Percentiles rank a stretch among this genome's conserved stretches.
Evolutionary conservation across 2,797 vertebrate genomes (phyloP).

Genomic region (Lutjanus campechanus): DNA sequence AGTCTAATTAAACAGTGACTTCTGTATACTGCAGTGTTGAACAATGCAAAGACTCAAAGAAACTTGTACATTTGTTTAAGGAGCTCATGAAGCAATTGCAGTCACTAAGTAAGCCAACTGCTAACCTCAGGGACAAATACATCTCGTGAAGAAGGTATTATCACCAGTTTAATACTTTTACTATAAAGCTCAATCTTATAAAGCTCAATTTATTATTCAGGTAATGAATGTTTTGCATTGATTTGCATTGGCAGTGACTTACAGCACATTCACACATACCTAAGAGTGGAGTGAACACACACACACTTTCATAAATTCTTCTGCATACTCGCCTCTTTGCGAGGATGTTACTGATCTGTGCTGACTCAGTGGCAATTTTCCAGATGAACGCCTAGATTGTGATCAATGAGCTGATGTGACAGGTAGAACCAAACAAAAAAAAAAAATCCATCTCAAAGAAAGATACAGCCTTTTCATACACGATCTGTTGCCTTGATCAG

Average conservation of each 20-base stretch:
- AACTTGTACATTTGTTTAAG: background rate
- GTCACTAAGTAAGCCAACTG: background rate
- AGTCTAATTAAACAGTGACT: background rate
- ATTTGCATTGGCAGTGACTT: background rate
- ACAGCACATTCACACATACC: background rate
- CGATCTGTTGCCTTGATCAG: conserved; percentile 4
- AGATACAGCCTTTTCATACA: conserved; percentile 16
- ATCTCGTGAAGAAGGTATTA: background rate
- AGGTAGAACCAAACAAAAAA: conserved; percentile 8
- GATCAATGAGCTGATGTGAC: conserved; percentile 41
- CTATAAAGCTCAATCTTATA: too few species aligned
- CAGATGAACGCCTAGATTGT: conserved; percentile 39
- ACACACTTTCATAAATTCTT: conserved; percentile 8
- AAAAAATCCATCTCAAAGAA: conserved; percentile 25
- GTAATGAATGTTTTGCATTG: background rate
- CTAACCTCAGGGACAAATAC: background rate
- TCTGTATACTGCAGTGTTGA: background rate
- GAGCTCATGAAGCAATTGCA: background rate
- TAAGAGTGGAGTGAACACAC: background rate
- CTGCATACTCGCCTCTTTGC: conserved; percentile 14
- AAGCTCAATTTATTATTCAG: too few species aligned
- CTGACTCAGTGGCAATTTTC: conserved; percentile 67
- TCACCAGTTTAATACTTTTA: background rate
- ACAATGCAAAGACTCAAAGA: background rate
- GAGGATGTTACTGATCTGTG: conserved; percentile 21